These are phyloP conservation scores for Petrocephalus microphthalmus DNA, from an alignment of 2,113 vertebrate species.

Conservation along the genomic window DNA sequence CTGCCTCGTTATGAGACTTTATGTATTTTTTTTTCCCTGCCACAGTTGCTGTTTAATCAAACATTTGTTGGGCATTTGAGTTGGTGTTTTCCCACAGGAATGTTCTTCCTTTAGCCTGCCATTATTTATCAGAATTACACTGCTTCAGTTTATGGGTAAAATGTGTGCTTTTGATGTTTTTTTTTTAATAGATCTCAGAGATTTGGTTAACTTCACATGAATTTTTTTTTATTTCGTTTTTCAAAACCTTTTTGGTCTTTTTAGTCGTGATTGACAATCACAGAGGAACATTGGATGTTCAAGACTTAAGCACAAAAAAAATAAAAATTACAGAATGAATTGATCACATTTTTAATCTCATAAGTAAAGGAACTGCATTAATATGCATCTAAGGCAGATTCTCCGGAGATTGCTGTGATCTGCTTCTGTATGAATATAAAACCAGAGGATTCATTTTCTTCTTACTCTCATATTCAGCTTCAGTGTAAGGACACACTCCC, in stretches of 20 bases:
- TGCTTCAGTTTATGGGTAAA: neutral
- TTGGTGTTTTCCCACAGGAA: neutral
- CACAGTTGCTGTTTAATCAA: neutral
- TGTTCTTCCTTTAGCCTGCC: neutral
- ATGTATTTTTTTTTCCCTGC: neutral
- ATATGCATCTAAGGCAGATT: neutral
- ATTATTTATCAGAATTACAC: neutral
- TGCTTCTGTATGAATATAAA: neutral
- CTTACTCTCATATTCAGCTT: neutral
- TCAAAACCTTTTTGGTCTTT: too few relatives aligned
- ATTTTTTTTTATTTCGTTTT: too few relatives aligned
- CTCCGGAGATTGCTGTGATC: neutral
- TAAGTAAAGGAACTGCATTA: neutral
- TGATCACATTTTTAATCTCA: neutral
- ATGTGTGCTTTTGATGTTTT: neutral
- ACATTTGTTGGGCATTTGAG: neutral
- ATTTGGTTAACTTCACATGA: neutral
- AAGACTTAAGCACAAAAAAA: neutral
- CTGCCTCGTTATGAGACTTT: neutral
- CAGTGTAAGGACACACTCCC: neutral
- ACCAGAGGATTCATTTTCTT: neutral
- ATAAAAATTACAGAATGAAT: neutral
- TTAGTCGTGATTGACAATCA: too few relatives aligned
- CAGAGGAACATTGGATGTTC: too few relatives aligned
- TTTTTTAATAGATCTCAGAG: neutral